phyloP scores from a whole-genome alignment of 2,113 vertebrate genomes.

The Hippocampus zosterae region DNA sequence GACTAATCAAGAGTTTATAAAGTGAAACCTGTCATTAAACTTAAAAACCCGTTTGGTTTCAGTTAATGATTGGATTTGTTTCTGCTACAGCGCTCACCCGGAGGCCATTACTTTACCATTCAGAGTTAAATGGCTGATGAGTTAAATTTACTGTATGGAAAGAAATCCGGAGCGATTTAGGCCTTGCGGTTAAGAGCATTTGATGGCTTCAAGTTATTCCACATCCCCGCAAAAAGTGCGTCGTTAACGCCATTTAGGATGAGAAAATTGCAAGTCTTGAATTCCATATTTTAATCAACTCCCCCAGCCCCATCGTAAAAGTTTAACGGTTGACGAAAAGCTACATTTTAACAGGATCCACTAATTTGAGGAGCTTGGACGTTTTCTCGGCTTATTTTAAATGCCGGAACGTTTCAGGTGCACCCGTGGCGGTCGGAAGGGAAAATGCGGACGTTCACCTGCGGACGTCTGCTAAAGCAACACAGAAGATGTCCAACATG shows the following conservation, averaged over 20 bases:
- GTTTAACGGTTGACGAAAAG: too few species aligned
- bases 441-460: background rate
- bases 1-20: background rate
- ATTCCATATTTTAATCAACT: too few species aligned
- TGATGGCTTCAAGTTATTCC: background rate
- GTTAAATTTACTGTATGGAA: background rate
- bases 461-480: slow-evolving; percentile 16
- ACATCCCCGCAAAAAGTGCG: background rate
- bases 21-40: background rate
- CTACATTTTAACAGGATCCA: too few species aligned
- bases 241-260: background rate
- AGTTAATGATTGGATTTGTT: slow-evolving; percentile 11
- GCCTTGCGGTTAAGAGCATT: background rate
- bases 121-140: slow-evolving; percentile 18
- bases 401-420: too few species aligned
- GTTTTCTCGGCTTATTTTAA: too few species aligned
- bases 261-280: too few species aligned
- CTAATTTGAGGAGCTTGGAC: too few species aligned
- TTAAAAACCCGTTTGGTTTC: slow-evolving; percentile 32
- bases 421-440: too few species aligned
- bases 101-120: slow-evolving; percentile 34
- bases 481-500: slow-evolving; percentile 13
- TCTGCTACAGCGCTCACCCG: slow-evolving; percentile 21
- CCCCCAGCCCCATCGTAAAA: too few species aligned
- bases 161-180: background rate